Evolutionary conservation across 2,888 invertebrate genomes (phyloP).

Genomic region (Cabera pusaria): DNA sequence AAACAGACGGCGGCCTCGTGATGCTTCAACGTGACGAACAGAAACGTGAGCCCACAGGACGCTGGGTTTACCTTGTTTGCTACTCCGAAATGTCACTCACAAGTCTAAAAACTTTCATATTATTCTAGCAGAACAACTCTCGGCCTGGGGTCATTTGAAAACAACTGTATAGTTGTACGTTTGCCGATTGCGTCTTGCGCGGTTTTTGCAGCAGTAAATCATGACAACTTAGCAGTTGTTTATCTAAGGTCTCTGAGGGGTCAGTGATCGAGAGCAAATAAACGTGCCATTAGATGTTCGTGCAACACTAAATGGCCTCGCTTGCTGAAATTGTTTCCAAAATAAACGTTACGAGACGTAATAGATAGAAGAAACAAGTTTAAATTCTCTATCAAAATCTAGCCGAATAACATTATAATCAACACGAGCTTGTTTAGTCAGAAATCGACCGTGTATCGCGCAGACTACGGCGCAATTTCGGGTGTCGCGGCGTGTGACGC

Average conservation of each 20-base stretch:
- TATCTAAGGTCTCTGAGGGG: slow-evolving; percentile 14
- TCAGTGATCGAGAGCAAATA: slow-evolving; percentile 31
- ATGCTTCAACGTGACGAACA: slow-evolving; percentile 55
- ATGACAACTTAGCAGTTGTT: slow-evolving; percentile 13
- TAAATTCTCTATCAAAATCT: slow-evolving; percentile 50
- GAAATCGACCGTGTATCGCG: slow-evolving; percentile 36
- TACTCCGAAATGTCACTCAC: slow-evolving; percentile 12
- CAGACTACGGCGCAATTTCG: slow-evolving; percentile 49
- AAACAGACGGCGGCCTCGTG: slow-evolving; percentile 49
- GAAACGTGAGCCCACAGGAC: slow-evolving; percentile 12
- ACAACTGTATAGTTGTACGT: too few relatives aligned
- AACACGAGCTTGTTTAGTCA: slow-evolving; percentile 27
- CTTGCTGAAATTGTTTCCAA: slow-evolving; percentile 25
- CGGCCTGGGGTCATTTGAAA: slow-evolving; percentile 1
- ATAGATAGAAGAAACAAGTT: slow-evolving; percentile 39
- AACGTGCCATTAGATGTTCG: slow-evolving; percentile 21
- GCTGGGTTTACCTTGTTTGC: slow-evolving; percentile 4
- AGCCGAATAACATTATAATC: slow-evolving; percentile 60
- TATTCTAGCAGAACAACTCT: slow-evolving; percentile 3
- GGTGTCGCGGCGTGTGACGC: slow-evolving; percentile 55
- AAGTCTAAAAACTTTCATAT: slow-evolving; percentile 3
- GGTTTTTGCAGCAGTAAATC: slow-evolving; percentile 5
- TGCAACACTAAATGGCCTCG: slow-evolving; percentile 26
- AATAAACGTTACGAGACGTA: slow-evolving; percentile 27
- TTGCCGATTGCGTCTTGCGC: too few relatives aligned